Conservation (phyloP, 2,797 vertebrate species). For the Perodicticus potto region DNA sequence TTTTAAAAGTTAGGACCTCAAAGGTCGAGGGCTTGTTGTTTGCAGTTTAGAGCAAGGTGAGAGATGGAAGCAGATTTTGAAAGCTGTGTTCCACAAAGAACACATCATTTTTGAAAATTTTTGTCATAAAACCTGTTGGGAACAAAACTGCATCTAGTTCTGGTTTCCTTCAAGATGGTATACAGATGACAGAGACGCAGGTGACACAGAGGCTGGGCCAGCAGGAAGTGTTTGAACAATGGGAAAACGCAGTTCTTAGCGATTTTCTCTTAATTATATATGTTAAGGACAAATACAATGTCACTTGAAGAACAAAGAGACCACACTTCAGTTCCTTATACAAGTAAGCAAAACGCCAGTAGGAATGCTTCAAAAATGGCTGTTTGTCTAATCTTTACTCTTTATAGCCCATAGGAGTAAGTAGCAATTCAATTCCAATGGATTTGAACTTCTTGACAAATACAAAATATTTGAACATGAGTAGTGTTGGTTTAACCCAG, state of each 20-base stretch:
- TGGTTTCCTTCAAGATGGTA: background rate
- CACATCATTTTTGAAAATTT: slow-evolving; percentile 50
- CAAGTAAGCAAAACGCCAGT: background rate
- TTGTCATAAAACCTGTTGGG: slow-evolving; percentile 41
- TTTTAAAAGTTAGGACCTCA: slow-evolving; percentile 51
- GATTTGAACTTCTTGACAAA: slow-evolving; percentile 18
- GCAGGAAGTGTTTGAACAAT: background rate
- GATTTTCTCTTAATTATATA: slow-evolving; percentile 16
- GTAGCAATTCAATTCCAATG: background rate
- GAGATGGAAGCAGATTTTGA: slow-evolving; percentile 58
- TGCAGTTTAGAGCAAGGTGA: slow-evolving; percentile 26
- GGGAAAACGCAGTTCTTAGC: background rate
- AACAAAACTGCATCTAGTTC: background rate
- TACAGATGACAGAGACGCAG: background rate
- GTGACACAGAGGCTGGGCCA: background rate
- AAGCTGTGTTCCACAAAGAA: slow-evolving; percentile 16
- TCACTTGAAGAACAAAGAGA: background rate
- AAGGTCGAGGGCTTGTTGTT: slow-evolving; percentile 36
- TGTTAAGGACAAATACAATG: slow-evolving; percentile 7
- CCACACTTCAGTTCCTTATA: background rate
- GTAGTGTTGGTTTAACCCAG: background rate
- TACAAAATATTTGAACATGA: background rate
- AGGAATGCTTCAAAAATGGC: slow-evolving; percentile 5
- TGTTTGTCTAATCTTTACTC: slow-evolving; percentile 13
- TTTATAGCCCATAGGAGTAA: background rate